These are phyloP conservation scores for Pyrrhosoma nymphula DNA, from an alignment of 2,888 invertebrate genomes.

Conservation along the genomic window DNA sequence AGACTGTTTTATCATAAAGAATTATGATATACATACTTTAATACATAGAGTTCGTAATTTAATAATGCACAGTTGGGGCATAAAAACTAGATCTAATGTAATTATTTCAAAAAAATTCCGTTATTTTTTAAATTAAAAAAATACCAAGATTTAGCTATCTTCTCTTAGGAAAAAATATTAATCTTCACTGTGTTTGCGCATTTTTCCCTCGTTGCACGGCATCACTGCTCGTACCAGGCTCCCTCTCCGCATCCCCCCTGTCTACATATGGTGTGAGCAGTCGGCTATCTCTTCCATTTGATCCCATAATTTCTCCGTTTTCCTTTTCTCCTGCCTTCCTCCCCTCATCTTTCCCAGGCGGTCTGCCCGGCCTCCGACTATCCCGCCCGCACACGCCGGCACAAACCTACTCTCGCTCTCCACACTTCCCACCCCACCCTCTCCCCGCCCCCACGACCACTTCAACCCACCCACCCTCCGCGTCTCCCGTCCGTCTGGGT, in stretches of 20 bases:
- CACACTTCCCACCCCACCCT: not conserved
- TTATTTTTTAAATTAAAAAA: too few relatives aligned
- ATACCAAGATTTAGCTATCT: too few relatives aligned
- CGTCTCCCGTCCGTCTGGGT: constrained; percentile 53
- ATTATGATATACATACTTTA: too few relatives aligned
- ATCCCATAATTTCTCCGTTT: not conserved
- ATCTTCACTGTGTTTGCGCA: too few relatives aligned
- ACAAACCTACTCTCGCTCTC: not conserved
- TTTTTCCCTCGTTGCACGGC: not conserved
- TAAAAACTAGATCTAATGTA: too few relatives aligned
- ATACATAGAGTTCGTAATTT: too few relatives aligned
- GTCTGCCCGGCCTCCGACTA: not conserved
- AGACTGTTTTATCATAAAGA: too few relatives aligned
- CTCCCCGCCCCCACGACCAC: not conserved
- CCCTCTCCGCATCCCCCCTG: not conserved
- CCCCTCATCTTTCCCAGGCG: not conserved
- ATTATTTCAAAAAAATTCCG: too few relatives aligned
- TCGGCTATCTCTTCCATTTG: constrained; percentile 8
- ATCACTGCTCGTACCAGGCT: not conserved
- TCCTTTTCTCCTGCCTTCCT: not conserved
- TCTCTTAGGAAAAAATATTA: too few relatives aligned
- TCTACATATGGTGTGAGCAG: not conserved
- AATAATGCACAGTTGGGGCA: too few relatives aligned
- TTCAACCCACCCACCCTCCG: not conserved
- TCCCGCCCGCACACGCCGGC: not conserved